A percentile compares a stretch with the other conserved stretches of the same genome.
Evolutionary conservation across 2,888 invertebrate species (phyloP).

Genomic region (Octodonta nipae): DNA sequence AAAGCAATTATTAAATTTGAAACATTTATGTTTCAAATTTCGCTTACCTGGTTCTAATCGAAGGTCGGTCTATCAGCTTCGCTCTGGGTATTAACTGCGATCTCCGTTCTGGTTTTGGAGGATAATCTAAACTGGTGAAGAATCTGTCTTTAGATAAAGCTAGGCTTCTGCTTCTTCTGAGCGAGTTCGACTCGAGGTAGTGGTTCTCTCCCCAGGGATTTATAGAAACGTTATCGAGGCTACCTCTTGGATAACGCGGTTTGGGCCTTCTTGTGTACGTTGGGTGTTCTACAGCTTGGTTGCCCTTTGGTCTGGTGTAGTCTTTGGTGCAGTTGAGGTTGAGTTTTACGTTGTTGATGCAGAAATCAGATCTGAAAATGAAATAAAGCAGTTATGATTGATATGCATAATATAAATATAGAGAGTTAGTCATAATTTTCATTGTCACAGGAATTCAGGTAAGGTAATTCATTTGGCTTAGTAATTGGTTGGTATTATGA

Average conservation of each 20-base stretch:
- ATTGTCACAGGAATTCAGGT: too few relatives aligned
- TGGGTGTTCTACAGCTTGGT: constrained; percentile 10
- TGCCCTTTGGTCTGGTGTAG: constrained; percentile 13
- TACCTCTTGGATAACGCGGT: constrained; percentile 15
- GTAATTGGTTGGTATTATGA: too few relatives aligned
- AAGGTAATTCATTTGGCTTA: too few relatives aligned
- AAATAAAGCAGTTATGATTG: too few relatives aligned
- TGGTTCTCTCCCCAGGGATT: constrained; percentile 22
- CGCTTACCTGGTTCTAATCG: constrained; percentile 41
- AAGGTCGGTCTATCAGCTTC: constrained; percentile 61
- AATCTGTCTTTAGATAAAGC: constrained; percentile 56
- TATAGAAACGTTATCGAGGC: constrained; percentile 32
- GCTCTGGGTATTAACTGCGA: constrained; percentile 71
- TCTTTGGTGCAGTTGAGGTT: constrained; percentile 24
- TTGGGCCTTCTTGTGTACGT: constrained; percentile 6
- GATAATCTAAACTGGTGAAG: constrained; percentile 54
- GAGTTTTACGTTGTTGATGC: constrained; percentile 31
- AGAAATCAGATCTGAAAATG: constrained; percentile 30
- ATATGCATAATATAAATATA: too few relatives aligned
- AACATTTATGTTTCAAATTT: too few relatives aligned
- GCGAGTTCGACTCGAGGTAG: constrained; percentile 11
- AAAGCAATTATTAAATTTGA: too few relatives aligned
- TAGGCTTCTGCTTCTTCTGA: constrained; percentile 24
- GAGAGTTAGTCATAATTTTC: too few relatives aligned
- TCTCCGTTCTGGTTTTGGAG: constrained; percentile 31